Conservation (phyloP, 1,140 invertebrate species). For the Drusus annulatus region DNA sequence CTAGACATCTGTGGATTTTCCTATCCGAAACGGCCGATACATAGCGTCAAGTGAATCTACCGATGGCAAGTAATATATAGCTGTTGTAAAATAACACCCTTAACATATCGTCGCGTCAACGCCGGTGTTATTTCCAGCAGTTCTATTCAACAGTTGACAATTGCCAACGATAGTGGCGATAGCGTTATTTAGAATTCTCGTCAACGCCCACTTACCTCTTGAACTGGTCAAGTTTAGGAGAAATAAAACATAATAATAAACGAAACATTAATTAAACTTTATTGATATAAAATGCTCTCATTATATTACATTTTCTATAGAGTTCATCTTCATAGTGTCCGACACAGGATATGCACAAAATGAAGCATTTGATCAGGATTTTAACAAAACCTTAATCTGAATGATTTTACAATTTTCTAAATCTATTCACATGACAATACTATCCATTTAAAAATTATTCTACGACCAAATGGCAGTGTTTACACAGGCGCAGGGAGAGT, state of each 20-base stretch:
- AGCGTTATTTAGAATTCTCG: no score
- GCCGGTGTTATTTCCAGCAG: no score
- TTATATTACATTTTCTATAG: constrained; percentile 40
- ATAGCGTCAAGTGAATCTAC: no score
- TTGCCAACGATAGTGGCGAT: no score
- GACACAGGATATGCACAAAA: constrained; percentile 44
- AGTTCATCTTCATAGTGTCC: constrained; percentile 24
- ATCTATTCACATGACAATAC: constrained; percentile 56
- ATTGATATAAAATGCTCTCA: constrained; percentile 54
- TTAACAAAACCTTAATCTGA: constrained; percentile 40
- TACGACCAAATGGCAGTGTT: constrained; percentile 38
- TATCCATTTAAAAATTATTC: constrained; percentile 35
- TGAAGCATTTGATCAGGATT: constrained; percentile 44
- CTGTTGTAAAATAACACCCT: no score
- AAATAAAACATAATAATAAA: constrained; percentile 45
- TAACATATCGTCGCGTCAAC: no score
- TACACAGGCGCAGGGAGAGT: constrained; percentile 13
- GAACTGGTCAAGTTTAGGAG: no score
- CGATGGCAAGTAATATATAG: no score
- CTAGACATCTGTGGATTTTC: no score
- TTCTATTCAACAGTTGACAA: no score
- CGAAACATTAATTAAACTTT: constrained; percentile 57
- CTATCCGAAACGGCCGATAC: no score
- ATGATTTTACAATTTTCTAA: constrained; percentile 47
- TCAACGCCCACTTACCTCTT: no score